Evolutionary conservation across 2,113 vertebrate species (phyloP).

Genomic region (Cynopterus brachyotis): DNA sequence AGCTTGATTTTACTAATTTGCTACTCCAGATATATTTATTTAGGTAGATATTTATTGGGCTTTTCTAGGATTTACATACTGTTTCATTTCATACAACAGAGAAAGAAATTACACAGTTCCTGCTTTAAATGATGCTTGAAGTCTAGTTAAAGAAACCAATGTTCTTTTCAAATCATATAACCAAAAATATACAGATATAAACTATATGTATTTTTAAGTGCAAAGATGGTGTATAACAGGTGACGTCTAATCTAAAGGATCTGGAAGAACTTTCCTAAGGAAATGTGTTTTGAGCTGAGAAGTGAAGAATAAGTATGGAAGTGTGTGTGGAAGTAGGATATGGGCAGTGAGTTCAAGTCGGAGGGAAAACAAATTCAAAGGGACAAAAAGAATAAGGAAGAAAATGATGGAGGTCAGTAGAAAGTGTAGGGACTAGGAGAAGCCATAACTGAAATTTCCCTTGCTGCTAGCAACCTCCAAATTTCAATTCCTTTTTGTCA

Average conservation of each 20-base stretch:
- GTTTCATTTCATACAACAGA: neutral
- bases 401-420: neutral
- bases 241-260: neutral
- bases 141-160: neutral
- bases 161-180: neutral
- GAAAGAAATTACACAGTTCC: neutral
- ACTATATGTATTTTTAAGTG: neutral
- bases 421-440: neutral
- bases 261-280: neutral
- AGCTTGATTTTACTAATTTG: neutral
- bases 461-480: neutral
- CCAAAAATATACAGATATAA: neutral
- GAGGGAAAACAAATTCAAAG: neutral
- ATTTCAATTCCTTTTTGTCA: neutral
- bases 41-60: neutral
- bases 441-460: neutral
- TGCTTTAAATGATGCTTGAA: neutral
- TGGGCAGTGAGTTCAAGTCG: fast-evolving
- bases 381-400: neutral
- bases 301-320: neutral
- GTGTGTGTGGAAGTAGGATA: neutral
- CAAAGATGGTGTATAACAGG: neutral
- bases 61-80: neutral
- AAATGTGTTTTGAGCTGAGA: neutral
- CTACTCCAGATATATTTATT: neutral